Percentiles rank a stretch among this genome's conserved stretches.
These are phyloP conservation scores for Xenus cinereus DNA, from an alignment of 2,113 vertebrate genomes.

Conservation along the genomic window DNA sequence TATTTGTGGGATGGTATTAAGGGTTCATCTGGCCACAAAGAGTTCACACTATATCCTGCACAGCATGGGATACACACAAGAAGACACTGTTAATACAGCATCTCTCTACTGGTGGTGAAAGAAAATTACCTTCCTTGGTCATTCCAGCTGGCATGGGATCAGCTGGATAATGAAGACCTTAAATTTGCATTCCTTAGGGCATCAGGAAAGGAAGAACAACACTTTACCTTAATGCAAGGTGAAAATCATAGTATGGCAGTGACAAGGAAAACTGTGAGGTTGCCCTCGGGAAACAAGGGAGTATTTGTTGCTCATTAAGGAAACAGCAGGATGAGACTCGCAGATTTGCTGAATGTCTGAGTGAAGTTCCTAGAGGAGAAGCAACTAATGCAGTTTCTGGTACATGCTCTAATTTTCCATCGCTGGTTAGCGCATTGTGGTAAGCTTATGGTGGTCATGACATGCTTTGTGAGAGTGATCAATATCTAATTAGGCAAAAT, in stretches of 20 bases:
- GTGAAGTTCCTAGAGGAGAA: not conserved
- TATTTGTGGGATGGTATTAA: not conserved
- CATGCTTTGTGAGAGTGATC: constrained; percentile 39
- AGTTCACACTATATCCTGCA: not conserved
- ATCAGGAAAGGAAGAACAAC: not conserved
- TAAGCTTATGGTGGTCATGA: not conserved
- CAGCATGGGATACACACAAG: not conserved
- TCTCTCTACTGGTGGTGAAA: not conserved
- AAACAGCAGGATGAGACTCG: not conserved
- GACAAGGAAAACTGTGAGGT: not conserved
- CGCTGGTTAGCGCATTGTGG: not conserved
- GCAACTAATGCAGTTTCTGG: not conserved
- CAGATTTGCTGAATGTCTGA: not conserved
- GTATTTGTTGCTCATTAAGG: not conserved
- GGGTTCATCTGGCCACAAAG: not conserved
- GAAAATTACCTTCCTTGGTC: not conserved
- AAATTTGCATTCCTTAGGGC: not conserved
- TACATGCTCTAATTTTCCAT: not conserved
- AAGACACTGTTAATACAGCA: not conserved
- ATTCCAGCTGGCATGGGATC: not conserved
- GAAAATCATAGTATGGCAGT: not conserved
- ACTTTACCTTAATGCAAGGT: not conserved
- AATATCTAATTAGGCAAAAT: constrained; percentile 68
- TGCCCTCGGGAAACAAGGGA: not conserved
- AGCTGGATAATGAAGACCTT: not conserved